Base-by-base conservation (phyloP, 2,797 vertebrate genomes). In the Linurgus olivaceus region DNA sequence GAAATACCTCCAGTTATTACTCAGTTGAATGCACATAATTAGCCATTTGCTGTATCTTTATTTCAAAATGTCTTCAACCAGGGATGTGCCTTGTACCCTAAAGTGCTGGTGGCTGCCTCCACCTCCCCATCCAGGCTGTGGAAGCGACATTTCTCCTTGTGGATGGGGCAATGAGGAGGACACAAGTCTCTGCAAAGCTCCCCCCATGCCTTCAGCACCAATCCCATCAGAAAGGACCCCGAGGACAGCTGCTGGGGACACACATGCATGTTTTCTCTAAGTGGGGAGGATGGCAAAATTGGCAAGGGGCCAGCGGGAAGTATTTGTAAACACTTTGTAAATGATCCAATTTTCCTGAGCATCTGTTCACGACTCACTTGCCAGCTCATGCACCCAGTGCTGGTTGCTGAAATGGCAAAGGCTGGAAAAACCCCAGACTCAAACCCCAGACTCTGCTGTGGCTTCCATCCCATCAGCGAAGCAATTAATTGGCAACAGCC, bases 281-380 rank as follows among this genome's bases (percentile, higher is more conserved):
- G 90, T 87, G 71, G 52, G 84, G 71, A 92, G 74, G 75, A 96
- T 82, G 76, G 57, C 58, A 87, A 90, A 91, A 86, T 31, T 90
- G 92, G 92, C 94, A 38, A 47, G 42, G 33, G 18, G 70, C 88
- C 90, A 96, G 81, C 1, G 0, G 89, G 80, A 94, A 94, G 91
- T 92, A 91, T 96, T 94, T 96, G 87, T 95, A 96, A 96, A 97
- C 92, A 96, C 79, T 92, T 94, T 84, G 94, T 93, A 95, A 96
- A 96, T 75, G 85, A 93, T 96, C 95, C 96, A 94, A 73, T 97
- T 96, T 96, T 96, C 83, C 82, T 2, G n/a, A 96, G 96, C 95
- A 95, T 96, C 96, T 96, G 96, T 90, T 97, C 95, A 85, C 0
- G 0, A 63, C 71, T 94, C 91, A 91, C 66, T 95, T 95, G 96